These are phyloP conservation scores for Nebria ingens DNA, from an alignment of 1,140 invertebrate species.

Conservation along the genomic window DNA sequence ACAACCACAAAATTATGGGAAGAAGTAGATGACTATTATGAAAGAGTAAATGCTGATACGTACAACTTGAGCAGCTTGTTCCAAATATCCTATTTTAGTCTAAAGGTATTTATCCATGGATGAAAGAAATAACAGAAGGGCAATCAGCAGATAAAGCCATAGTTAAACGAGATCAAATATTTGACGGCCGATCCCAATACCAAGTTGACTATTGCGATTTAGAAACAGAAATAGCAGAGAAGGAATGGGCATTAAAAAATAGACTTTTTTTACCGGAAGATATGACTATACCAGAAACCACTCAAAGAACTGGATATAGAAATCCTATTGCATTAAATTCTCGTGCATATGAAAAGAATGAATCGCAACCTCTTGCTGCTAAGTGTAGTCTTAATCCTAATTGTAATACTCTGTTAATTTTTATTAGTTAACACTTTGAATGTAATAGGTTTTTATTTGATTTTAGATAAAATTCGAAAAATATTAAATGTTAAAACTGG, in stretches of 20 bases:
- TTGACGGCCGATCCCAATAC: constrained; percentile 20
- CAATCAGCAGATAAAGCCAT: constrained; percentile 15
- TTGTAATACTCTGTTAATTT: constrained; percentile 12
- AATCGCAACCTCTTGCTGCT: no score
- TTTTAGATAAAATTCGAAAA: constrained; percentile 21
- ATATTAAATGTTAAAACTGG: constrained; percentile 21
- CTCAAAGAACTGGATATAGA: constrained; percentile 19
- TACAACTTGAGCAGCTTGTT: background rate
- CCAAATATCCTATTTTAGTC: constrained; percentile 13
- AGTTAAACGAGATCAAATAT: constrained; percentile 15
- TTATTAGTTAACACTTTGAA: background rate
- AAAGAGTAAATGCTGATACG: constrained; percentile 13
- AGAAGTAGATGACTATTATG: constrained; percentile 15
- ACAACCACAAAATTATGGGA: constrained; percentile 10
- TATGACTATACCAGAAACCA: constrained; percentile 20
- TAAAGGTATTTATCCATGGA: constrained; percentile 17
- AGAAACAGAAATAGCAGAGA: background rate
- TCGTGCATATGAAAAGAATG: constrained; percentile 12
- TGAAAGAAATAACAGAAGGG: constrained; percentile 16
- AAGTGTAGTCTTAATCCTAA: constrained; percentile 19
- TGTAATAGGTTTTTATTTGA: constrained; percentile 6
- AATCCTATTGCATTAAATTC: constrained; percentile 16
- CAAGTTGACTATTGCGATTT: constrained; percentile 23
- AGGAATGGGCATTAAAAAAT: constrained; percentile 12
- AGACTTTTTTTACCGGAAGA: constrained; percentile 16